Evolutionary conservation across 1,140 invertebrate species (phyloP).

Genomic region (Drosophila parvula): DNA sequence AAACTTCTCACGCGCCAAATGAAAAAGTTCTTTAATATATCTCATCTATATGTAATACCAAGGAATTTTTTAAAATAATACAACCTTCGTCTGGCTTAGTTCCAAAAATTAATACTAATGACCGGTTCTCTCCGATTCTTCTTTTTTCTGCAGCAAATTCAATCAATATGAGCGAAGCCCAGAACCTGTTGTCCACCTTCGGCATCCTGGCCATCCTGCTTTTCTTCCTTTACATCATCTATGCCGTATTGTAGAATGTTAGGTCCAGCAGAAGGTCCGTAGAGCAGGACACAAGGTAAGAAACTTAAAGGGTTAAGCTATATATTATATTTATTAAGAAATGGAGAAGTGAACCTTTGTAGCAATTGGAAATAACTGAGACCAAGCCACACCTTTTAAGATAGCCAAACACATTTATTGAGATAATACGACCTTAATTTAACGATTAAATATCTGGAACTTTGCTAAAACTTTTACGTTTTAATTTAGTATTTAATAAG

Average conservation of each 20-base stretch:
- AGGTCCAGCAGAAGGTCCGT: conserved; percentile 25
- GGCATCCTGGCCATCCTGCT: conserved; percentile 75
- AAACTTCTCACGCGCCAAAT: conserved; percentile 62
- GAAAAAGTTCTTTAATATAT: conserved; percentile 24
- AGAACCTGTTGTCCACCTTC: conserved; percentile 77
- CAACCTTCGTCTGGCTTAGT: conserved; percentile 31
- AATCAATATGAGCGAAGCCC: conserved; percentile 75
- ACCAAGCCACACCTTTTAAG: neutral
- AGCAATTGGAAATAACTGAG: neutral
- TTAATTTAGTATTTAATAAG: neutral
- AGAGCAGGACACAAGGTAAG: conserved; percentile 45
- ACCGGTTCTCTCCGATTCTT: conserved; percentile 5
- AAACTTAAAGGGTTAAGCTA: neutral
- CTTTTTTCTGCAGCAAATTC: conserved; percentile 36
- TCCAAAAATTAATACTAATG: conserved; percentile 14
- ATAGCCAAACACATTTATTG: neutral
- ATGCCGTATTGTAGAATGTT: conserved; percentile 74
- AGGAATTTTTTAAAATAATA: conserved; percentile 38
- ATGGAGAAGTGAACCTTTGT: neutral
- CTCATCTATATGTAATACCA: conserved; percentile 30
- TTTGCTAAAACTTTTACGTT: rapidly evolving
- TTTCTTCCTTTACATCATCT: conserved; percentile 71
- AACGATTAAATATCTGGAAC: neutral
- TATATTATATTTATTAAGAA: neutral
- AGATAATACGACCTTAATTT: neutral